Conservation (phyloP, 2,797 vertebrate species). For the Epinephelus malabaricus region DNA sequence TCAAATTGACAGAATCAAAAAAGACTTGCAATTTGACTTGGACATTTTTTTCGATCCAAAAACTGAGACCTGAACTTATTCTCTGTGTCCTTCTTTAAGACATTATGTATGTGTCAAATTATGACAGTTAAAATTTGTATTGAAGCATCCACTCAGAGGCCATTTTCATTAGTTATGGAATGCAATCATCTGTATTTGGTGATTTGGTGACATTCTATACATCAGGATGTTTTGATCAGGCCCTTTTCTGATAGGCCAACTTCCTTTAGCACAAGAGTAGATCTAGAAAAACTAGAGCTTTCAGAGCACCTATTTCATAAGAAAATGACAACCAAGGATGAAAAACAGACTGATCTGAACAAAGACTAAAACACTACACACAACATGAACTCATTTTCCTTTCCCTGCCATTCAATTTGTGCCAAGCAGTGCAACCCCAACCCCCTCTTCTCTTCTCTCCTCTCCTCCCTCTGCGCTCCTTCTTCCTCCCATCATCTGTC, state of each 20-base stretch:
- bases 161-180: not conserved
- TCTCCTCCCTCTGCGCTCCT: constrained; percentile 33
- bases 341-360: constrained; percentile 10
- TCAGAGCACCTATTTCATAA: not conserved
- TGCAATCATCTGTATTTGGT: not conserved
- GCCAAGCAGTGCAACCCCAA: constrained; percentile 26
- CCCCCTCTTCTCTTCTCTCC: not conserved
- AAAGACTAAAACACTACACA: constrained; percentile 18
- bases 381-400: constrained; percentile 38
- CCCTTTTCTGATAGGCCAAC: not conserved
- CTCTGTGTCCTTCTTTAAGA: not conserved
- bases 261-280: not conserved
- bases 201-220: not conserved
- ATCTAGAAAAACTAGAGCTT: not conserved
- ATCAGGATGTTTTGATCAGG: not conserved
- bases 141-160: not conserved
- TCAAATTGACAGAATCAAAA: too few relatives aligned
- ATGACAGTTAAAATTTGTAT: not conserved
- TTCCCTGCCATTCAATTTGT: constrained; percentile 47
- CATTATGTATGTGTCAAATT: not conserved
- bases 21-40: too few relatives aligned
- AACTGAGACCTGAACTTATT: not conserved
- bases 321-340: constrained; percentile 10
- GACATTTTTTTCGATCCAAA: not conserved
- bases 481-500: constrained; percentile 68